Conservation (phyloP, 1,140 invertebrate genomes). For the Caenorhabditis briggsae region DNA sequence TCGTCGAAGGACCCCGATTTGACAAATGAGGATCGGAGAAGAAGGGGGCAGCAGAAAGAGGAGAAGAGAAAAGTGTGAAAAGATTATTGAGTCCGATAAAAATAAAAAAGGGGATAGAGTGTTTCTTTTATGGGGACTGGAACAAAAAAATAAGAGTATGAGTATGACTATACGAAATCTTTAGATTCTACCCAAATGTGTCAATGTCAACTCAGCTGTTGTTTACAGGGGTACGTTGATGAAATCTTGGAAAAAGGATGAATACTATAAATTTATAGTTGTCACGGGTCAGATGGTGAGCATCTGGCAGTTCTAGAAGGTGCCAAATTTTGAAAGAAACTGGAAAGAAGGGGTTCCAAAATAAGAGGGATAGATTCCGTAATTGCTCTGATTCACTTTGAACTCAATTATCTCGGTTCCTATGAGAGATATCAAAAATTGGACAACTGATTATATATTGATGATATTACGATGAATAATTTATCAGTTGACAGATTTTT, state of each 20-base stretch:
- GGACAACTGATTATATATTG: too few species aligned
- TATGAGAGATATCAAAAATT: too few species aligned
- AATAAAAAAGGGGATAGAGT: too few species aligned
- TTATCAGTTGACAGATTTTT: too few species aligned
- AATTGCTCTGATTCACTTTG: too few species aligned
- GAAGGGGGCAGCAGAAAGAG: too few species aligned
- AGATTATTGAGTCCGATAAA: slow-evolving; percentile 20
- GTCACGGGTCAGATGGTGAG: slow-evolving; percentile 1
- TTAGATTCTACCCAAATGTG: neutral
- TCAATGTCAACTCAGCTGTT: slow-evolving; percentile 34
- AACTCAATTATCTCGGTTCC: too few species aligned
- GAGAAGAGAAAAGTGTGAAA: neutral
- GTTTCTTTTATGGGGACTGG: neutral
- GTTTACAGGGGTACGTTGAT: neutral
- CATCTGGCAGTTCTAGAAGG: neutral
- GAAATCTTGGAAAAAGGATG: neutral
- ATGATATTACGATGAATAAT: too few species aligned
- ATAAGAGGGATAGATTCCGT: too few species aligned
- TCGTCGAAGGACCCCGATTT: neutral
- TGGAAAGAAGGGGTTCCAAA: neutral
- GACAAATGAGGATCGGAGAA: slow-evolving; percentile 4
- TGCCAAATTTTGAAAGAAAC: neutral
- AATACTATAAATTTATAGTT: neutral
- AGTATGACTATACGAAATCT: too few species aligned
- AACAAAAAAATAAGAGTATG: too few species aligned